Percentiles rank a stretch among this genome's conserved stretches.
Conservation (phyloP, 2,888 invertebrate species). For the Arctia plantaginis region DNA sequence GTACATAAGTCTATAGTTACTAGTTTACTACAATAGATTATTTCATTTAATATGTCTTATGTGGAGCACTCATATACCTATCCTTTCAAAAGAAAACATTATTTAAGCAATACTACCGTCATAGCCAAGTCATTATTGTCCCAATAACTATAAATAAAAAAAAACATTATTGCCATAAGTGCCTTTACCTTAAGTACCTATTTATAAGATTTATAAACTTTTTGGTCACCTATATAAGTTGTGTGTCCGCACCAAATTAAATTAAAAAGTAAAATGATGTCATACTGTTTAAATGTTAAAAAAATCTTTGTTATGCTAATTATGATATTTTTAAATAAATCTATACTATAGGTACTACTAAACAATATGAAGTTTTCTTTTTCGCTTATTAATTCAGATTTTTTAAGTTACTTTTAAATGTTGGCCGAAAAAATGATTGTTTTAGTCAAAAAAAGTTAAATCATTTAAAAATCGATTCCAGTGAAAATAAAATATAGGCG, state of each 20-base stretch:
- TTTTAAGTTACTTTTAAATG: background rate
- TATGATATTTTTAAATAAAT: constrained; percentile 3
- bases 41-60: background rate
- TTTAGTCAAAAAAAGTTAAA: background rate
- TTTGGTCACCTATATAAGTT: background rate
- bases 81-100: background rate
- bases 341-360: background rate
- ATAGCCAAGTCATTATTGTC: constrained; percentile 1
- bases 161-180: background rate
- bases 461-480: background rate
- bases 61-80: background rate
- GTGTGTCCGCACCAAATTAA: constrained; percentile 8
- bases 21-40: background rate
- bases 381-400: background rate
- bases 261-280: background rate
- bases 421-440: background rate
- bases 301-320: background rate
- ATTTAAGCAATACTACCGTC: background rate
- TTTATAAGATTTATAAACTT: background rate
- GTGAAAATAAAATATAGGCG: background rate
- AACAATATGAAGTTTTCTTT: background rate
- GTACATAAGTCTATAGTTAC: too few relatives aligned
- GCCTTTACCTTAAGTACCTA: background rate
- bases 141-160: background rate
- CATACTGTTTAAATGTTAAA: background rate